Evolutionary conservation across 2,797 vertebrate genomes (phyloP), one percentile per base, ranked within the genome.

Genomic region (Leptatherina wallacei): DNA sequence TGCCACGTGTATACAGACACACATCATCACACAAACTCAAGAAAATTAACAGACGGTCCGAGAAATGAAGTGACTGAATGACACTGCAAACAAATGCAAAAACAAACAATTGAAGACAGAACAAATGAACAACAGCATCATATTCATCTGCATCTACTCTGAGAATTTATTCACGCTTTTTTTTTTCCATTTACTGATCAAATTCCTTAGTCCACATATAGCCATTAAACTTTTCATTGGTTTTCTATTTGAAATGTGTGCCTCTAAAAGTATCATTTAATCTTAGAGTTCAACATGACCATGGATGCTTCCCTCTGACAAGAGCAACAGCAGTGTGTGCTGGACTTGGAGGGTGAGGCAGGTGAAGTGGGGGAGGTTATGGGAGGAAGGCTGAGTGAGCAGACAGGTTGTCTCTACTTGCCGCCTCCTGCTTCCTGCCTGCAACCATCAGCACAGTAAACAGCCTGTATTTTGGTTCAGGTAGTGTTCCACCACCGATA

Each of bases 381-480:
- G 33, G 38, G 27, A 67, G 65, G 40, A 58, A 29, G 33, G 30
- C 29, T 1, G 35, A 57, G 30, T 6, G 30, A 30, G 57, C 64
- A 85, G 78, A 80, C 75, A 73, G 77, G 65, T 80, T 16, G 77
- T 75, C 80, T 64, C 59, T 75, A 33, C 72, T 12, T 7, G 70
- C 61, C 22, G 55, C 35, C 73, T 73, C 42, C 69, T 42, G 65
- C 78, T 81, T 84, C 75, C 84, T 81, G 72, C 52, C 65, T 69
- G 83, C 58, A 68, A 65, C n/a, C 62, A 74, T 24, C 59, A 68
- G 73, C 69, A 83, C 86, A 80, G 83, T 88, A 91, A 89, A 92
- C 81, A 88, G 71, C 66, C 84, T 83, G 81, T 76, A 73, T 83
- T 88, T 64, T 66, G 84, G 68, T 77, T 90, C 86, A 85, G 69